Conservation (phyloP, 2,797 vertebrate genomes). For the Lagocephalus sceleratus region DNA sequence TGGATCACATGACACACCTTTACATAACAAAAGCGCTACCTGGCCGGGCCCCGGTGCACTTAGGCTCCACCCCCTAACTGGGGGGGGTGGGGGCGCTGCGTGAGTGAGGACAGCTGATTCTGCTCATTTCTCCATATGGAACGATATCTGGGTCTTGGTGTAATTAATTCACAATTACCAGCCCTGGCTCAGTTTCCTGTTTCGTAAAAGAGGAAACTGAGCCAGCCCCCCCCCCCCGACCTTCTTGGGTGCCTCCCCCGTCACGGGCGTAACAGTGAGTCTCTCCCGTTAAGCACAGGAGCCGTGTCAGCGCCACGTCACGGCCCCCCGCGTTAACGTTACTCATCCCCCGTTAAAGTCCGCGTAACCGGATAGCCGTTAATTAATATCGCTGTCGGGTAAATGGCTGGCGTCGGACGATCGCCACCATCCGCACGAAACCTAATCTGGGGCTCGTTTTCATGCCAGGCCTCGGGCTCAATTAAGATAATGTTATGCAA, state of each 20-base stretch:
- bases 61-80: constrained; percentile 48
- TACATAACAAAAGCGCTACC: constrained; percentile 82
- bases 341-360: constrained; percentile 81
- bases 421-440: constrained; percentile 88
- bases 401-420: constrained; percentile 84
- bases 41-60: constrained; percentile 52
- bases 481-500: constrained; percentile 99
- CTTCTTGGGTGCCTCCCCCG: constrained; percentile 47
- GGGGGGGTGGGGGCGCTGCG: neutral
- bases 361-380: constrained; percentile 89
- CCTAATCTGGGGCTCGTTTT: constrained; percentile 80
- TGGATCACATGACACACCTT: constrained; percentile 77
- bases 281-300: constrained; percentile 53
- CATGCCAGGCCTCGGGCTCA: constrained; percentile 80
- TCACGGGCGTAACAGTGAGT: constrained; percentile 40
- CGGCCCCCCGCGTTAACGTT: constrained; percentile 73
- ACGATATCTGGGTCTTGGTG: constrained; percentile 57
- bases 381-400: constrained; percentile 97
- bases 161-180: constrained; percentile 73
- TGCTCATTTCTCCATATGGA: constrained; percentile 28
- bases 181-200: constrained; percentile 67
- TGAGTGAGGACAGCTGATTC: constrained; percentile 31
- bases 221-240: too few species aligned
- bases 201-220: constrained; percentile 73
- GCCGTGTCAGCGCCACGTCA: constrained; percentile 58